These are phyloP conservation scores for Takifugu flavidus DNA, from an alignment of 2,113 vertebrate species.

Conservation along the genomic window DNA sequence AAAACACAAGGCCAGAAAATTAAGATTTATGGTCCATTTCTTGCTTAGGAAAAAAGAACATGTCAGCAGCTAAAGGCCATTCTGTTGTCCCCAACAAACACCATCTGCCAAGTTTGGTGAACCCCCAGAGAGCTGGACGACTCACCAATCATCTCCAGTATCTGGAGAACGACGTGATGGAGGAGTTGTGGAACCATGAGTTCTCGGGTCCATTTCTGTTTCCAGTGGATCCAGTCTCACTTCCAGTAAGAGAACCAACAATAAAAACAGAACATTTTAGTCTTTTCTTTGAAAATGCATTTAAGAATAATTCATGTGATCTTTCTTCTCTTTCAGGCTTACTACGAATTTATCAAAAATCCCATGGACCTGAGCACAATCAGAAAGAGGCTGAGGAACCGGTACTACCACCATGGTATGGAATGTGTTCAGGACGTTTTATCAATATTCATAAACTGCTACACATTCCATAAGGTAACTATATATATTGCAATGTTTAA, in stretches of 20 bases:
- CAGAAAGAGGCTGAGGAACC: constrained; percentile 86
- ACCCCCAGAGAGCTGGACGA: background rate
- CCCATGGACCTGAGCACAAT: constrained; percentile 94
- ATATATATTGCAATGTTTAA: background rate
- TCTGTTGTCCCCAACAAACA: background rate
- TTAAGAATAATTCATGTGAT: background rate
- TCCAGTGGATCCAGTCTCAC: background rate
- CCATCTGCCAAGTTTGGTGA: background rate
- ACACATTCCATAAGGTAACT: constrained; percentile 87
- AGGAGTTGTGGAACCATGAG: background rate
- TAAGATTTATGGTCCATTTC: too few species aligned
- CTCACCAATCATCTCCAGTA: background rate
- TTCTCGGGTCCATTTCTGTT: background rate
- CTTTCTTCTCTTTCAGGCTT: constrained; percentile 80
- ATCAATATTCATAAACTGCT: constrained; percentile 92
- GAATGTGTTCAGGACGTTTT: constrained; percentile 90
- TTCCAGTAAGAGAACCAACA: background rate
- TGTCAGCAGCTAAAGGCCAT: background rate
- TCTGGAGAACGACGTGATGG: background rate
- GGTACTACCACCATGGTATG: constrained; percentile 83
- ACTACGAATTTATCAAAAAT: constrained; percentile 87
- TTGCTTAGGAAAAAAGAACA: background rate
- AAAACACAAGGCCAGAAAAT: too few species aligned
- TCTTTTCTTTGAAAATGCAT: background rate
- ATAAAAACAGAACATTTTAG: background rate